Conservation (phyloP, 2,797 vertebrate genomes). For the Chelmon rostratus region DNA sequence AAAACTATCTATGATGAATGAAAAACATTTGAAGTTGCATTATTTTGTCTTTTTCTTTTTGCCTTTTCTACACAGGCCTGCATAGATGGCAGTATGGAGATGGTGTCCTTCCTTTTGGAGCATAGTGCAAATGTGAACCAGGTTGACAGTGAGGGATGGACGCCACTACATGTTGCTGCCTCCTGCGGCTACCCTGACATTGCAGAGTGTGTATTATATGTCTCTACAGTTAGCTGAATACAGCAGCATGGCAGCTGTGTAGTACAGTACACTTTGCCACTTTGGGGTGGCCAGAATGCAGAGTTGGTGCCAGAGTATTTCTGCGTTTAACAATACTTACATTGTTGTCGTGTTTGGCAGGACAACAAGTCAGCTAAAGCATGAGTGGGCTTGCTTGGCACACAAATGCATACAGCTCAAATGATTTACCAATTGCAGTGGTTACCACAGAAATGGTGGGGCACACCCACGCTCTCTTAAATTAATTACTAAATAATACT, state of each 20-base stretch:
- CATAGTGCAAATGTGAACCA: slow-evolving; percentile 90
- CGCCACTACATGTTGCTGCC: slow-evolving; percentile 92
- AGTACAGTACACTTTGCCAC: slow-evolving; percentile 22
- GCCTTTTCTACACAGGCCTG: slow-evolving; percentile 85
- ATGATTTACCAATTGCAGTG: slow-evolving; percentile 23
- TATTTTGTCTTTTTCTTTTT: not conserved
- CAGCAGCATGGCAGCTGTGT: slow-evolving; percentile 28
- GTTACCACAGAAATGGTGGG: not conserved
- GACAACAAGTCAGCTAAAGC: slow-evolving; percentile 52
- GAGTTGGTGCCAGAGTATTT: slow-evolving; percentile 65
- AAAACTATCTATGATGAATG: not conserved
- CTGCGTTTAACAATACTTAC: slow-evolving; percentile 73
- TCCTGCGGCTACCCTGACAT: slow-evolving; percentile 93
- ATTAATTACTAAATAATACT: too few relatives aligned
- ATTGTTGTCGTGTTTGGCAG: slow-evolving; percentile 74
- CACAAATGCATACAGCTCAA: slow-evolving; percentile 31
- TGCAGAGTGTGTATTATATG: slow-evolving; percentile 86
- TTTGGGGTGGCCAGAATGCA: slow-evolving; percentile 36
- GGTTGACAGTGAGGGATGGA: slow-evolving; percentile 95
- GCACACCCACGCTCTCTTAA: too few relatives aligned
- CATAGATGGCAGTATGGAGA: slow-evolving; percentile 93
- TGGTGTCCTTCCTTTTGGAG: slow-evolving; percentile 91
- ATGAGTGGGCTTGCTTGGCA: slow-evolving; percentile 46
- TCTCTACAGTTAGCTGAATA: slow-evolving; percentile 27
- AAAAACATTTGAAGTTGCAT: not conserved